A percentile compares a stretch with the other conserved stretches of the same genome.
Evolutionary conservation across 1,140 invertebrate species (phyloP).

Genomic region (Melipona quadrifasciata): DNA sequence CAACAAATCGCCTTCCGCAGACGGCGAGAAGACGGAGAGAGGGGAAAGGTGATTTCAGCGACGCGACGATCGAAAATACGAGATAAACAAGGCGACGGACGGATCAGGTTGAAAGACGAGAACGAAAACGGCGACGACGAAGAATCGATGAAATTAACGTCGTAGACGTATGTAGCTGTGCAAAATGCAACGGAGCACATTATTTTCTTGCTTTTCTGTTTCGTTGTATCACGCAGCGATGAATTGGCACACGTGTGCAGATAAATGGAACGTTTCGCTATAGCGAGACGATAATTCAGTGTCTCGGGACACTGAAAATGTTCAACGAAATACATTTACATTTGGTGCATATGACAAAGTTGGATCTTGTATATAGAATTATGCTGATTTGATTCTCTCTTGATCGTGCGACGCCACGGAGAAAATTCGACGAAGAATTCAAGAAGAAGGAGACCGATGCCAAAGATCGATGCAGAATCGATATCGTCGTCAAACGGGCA

Average conservation of each 20-base stretch:
- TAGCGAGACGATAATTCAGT: neutral
- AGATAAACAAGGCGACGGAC: too few relatives aligned
- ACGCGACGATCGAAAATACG: neutral
- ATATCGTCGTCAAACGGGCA: neutral
- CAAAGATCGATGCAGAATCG: neutral
- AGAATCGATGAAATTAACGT: neutral
- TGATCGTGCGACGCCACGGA: neutral
- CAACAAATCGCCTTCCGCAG: constrained; percentile 58
- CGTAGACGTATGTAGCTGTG: neutral
- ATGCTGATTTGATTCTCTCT: neutral
- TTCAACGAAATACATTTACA: constrained; percentile 58
- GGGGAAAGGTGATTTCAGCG: neutral
- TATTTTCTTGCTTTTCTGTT: neutral
- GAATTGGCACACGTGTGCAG: constrained; percentile 1
- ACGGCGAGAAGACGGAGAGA: neutral
- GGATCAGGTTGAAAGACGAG: neutral
- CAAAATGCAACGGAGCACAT: constrained; percentile 15
- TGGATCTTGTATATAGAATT: neutral
- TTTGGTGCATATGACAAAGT: constrained; percentile 40
- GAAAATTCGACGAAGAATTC: neutral
- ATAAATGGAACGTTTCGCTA: constrained; percentile 21
- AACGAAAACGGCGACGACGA: neutral
- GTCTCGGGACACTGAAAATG: constrained; percentile 37
- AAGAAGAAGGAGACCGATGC: neutral
- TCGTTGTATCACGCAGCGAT: neutral